Base-by-base conservation (phyloP, 2,888 invertebrate genomes). In the Parnassius glacialis region DNA sequence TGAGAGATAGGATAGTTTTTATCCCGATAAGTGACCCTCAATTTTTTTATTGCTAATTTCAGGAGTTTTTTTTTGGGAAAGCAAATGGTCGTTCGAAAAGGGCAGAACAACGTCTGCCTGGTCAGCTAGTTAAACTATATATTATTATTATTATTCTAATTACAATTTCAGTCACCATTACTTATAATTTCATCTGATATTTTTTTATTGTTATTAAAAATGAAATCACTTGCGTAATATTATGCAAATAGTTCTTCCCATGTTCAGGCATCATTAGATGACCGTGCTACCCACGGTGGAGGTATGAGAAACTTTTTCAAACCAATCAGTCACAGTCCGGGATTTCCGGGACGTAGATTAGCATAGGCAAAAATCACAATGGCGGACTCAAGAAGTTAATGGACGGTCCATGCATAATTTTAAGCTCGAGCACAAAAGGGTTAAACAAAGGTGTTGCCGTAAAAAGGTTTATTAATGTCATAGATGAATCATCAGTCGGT, bases 341-440 rank as follows among this genome's bases (percentile, higher is more conserved):
- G 66, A 73, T 74, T 78, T 78, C 81, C 76, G 78, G 76, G 65
- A 50, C 72, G 70, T 67, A 66, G 75, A 89, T 89, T 88, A 83
- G 79, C 87, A 87, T 87, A 87, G 76, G 83, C 84, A 80, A 84
- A 87, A 83, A 84, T 86, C 75, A 90, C 90, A 90, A 90, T 82
- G 76, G 78, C 68, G 64, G 71, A 71, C 80, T 79, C 76, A 81
- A 85, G 83, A 80, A 85, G 80, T 86, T 89, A 88, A 89, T 88
- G 85, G 80, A 79, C 79, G 74, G 73, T 73, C 80, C 81, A 76
- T 83, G 85, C 76, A 87, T 86, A 89, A 87, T 85, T 85, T 80
- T 72, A 73, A 72, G 68, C 70, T 66, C 64, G 64, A 66, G 65
- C 74, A 84, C 84, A 85, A 88, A 81, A 81, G 89, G 82, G 62